Evolutionary conservation across 2,797 vertebrate species (phyloP).

Genomic region (Propithecus perrieri): DNA sequence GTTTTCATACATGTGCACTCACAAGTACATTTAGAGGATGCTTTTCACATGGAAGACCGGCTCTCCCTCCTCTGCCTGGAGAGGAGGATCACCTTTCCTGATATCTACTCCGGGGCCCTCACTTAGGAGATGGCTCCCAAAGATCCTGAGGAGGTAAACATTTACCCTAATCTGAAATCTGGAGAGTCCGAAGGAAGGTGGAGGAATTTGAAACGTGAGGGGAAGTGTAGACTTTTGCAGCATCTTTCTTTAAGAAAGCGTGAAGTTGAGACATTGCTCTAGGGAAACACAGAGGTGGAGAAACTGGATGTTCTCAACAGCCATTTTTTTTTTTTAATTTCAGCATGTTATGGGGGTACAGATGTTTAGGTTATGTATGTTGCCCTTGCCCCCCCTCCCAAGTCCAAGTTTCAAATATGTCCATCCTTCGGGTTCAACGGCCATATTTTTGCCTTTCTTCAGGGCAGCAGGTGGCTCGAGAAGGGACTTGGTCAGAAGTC

Average conservation of each 20-base stretch:
- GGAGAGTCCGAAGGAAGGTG: not conserved
- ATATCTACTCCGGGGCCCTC: not conserved
- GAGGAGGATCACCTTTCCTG: not conserved
- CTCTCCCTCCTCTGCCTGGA: not conserved
- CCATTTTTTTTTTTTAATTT: too few species aligned
- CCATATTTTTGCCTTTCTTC: not conserved
- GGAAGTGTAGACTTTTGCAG: not conserved
- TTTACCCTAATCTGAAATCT: not conserved
- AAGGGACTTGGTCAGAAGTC: not conserved
- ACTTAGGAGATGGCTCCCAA: not conserved
- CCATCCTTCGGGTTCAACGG: not conserved
- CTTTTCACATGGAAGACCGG: not conserved
- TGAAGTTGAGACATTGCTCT: accelerated
- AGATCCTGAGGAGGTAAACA: not conserved
- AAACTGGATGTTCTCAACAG: not conserved
- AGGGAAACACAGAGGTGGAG: not conserved
- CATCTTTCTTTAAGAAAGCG: accelerated
- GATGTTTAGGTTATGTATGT: too few species aligned
- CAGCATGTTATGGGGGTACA: too few species aligned
- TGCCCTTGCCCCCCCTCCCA: too few species aligned
- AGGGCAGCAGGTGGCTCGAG: not conserved
- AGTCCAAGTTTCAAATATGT: too few species aligned
- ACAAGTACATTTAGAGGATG: not conserved
- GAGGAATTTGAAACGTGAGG: not conserved
- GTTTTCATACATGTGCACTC: not conserved